Base-by-base conservation (phyloP, 1,140 invertebrate species). In the Caenorhabditis latens region DNA sequence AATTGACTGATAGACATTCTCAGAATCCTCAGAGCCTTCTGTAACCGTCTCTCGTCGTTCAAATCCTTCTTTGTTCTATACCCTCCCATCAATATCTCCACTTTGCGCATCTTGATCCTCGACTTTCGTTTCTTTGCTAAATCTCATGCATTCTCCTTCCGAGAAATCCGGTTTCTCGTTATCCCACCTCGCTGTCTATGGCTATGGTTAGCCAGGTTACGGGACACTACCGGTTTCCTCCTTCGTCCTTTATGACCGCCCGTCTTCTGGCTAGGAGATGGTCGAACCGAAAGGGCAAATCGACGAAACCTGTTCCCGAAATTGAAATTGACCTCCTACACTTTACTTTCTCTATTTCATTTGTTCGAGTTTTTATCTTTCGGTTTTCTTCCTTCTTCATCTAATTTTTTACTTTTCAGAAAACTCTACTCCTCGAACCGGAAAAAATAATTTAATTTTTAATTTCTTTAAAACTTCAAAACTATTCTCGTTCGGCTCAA, bases 131-230 rank as follows among this genome's bases (percentile, higher is more conserved):
- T n/a, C 21, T 63, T 24, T 63, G 9, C 24, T 24, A 21, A 21
- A 13, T 21, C 24, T 11, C 24, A 2, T 63, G 9, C 21, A 14
- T n/a, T 19, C 24, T 63, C 24, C n/a, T 63, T 14, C 58, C 58
- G 58, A 63, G 24, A 63, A 63, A 63, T 63, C 61, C 61, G 61
- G 61, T 63, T 63, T 21, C 61, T 32, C 61, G 19, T 40, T 16
- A 53, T 24, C 61, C 61, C 21, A 13, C 57, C n/a, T 58, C 57
- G 6, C 19, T 58, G 6, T 21, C 58, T 63, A 24, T 63, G 61
- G 61, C 61, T 63, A 63, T 63, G 61, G 61, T 63, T 63, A 63
- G 61, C 61, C 57, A 58, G 57, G 57, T 58, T 58, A 58, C 57
- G n/a, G 19, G n/a, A n/a, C 7, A 63, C 21, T 63, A 63, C 61